phyloP scores from a whole-genome alignment of 2,797 vertebrate genomes.

The Mastacembelus armatus region DNA sequence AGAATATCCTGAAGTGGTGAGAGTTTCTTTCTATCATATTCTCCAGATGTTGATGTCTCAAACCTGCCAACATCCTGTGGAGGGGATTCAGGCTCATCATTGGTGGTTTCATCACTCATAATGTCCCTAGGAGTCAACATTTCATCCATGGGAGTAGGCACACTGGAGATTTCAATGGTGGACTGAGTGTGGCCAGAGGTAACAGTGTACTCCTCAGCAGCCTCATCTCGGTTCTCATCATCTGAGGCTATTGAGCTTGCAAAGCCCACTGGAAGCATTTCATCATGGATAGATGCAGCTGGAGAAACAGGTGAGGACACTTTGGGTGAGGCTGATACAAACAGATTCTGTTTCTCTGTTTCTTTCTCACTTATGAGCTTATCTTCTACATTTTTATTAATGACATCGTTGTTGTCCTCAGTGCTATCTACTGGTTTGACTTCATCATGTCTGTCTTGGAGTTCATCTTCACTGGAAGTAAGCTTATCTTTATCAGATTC shows the following conservation, averaged over 20 bases:
- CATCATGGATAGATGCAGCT: conserved; percentile 88
- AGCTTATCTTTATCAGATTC: conserved; percentile 53
- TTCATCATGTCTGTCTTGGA: conserved; percentile 18
- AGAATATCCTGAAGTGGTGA: conserved; percentile 83
- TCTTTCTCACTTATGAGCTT: conserved; percentile 38
- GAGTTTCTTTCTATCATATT: conserved; percentile 83
- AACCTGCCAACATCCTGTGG: conserved; percentile 88
- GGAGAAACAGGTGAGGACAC: conserved; percentile 87
- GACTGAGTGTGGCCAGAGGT: conserved; percentile 92
- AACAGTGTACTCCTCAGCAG: conserved; percentile 90
- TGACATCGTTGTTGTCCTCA: conserved; percentile 74
- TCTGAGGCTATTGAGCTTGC: conserved; percentile 92
- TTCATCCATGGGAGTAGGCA: conserved; percentile 94
- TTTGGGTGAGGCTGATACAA: conserved; percentile 81
- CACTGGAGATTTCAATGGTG: conserved; percentile 94
- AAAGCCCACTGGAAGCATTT: conserved; percentile 88
- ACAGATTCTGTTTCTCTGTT: conserved; percentile 72
- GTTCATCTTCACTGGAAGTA: no score
- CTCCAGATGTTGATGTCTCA: conserved; percentile 82
- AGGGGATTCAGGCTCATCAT: conserved; percentile 91
- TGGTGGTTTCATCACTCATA: conserved; percentile 92
- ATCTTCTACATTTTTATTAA: conserved; percentile 79
- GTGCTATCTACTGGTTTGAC: conserved; percentile 49
- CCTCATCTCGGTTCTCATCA: conserved; percentile 92
- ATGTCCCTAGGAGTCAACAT: conserved; percentile 94